These are phyloP conservation scores for Pedetes capensis DNA, from an alignment of 2,113 vertebrate genomes.

Conservation along the genomic window DNA sequence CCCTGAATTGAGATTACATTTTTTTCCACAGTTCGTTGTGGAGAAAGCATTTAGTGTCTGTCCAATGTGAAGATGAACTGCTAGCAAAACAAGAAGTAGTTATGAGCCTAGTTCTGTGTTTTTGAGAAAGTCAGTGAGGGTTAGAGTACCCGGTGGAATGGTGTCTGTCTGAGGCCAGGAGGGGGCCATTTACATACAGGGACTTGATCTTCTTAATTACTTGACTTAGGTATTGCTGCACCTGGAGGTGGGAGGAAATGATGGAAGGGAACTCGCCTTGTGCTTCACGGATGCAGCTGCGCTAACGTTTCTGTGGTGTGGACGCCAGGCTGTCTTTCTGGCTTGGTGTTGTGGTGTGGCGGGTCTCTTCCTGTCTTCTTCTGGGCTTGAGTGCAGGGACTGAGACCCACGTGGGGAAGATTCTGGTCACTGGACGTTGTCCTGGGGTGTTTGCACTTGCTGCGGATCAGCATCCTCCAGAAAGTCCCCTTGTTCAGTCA, in stretches of 20 bases:
- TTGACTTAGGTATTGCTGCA: background rate
- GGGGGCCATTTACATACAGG: background rate
- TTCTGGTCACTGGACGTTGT: background rate
- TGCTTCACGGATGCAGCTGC: background rate
- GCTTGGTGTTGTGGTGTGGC: no score
- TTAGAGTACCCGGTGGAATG: background rate
- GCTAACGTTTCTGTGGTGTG: background rate
- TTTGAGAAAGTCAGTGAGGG: background rate
- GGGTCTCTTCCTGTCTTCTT: background rate
- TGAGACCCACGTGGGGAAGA: background rate
- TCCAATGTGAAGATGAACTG: background rate
- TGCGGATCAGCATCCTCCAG: background rate
- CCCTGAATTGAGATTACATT: background rate
- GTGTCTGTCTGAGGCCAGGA: background rate
- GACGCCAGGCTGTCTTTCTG: background rate
- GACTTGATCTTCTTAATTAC: background rate
- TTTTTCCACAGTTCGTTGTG: background rate
- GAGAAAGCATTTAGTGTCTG: background rate
- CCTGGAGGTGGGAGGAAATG: background rate
- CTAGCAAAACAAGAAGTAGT: background rate
- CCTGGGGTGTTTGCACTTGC: no score
- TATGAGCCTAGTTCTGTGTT: background rate
- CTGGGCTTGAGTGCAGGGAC: background rate
- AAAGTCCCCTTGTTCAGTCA: background rate
- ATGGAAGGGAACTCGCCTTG: background rate